Evolutionary conservation across 2,113 vertebrate species (phyloP).

Genomic region (Rallus limicola): DNA sequence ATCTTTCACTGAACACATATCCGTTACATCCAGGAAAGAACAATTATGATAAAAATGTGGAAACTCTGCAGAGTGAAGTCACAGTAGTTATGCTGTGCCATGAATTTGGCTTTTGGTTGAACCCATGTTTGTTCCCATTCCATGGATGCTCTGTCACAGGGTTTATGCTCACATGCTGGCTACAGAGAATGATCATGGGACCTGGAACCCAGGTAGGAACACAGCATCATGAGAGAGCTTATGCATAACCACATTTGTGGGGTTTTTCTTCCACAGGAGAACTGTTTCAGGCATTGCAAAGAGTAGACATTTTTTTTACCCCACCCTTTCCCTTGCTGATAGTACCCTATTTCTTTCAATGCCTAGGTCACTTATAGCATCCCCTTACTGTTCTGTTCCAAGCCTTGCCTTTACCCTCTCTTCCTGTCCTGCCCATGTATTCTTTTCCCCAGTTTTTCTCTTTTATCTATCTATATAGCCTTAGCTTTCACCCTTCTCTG

Average conservation of each 20-base stretch:
- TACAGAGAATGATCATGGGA: neutral
- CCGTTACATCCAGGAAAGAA: neutral
- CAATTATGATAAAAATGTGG: neutral
- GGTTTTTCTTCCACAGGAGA: neutral
- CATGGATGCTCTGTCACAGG: accelerated
- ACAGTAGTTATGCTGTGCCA: neutral
- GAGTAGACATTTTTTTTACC: neutral
- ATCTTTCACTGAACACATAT: neutral
- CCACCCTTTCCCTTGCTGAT: neutral
- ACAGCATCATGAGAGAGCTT: neutral
- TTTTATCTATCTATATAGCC: neutral
- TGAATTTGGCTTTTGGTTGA: neutral
- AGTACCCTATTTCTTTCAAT: neutral
- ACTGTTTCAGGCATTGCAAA: neutral
- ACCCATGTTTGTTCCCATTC: neutral
- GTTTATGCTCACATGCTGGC: neutral
- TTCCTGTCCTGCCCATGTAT: neutral
- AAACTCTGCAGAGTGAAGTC: neutral
- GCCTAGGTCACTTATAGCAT: neutral
- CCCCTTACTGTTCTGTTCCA: neutral
- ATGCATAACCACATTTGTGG: neutral
- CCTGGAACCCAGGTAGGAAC: neutral
- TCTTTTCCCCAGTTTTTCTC: neutral
- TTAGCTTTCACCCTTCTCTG: neutral
- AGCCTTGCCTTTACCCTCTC: neutral